These are phyloP conservation scores for Schrankia costaestrigalis DNA, from an alignment of 2,888 invertebrate genomes.

Conservation along the genomic window DNA sequence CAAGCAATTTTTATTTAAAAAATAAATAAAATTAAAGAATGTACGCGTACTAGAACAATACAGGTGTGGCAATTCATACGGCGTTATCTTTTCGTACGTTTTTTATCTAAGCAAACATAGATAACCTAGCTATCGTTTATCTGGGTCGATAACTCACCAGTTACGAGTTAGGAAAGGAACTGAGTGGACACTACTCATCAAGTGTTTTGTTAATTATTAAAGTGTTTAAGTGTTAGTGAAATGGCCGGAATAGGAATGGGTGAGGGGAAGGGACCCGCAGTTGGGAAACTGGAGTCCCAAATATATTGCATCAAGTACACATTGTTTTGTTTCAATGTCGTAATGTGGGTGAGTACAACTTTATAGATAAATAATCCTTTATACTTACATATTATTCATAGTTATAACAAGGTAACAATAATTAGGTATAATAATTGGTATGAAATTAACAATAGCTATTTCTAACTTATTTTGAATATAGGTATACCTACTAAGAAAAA, in stretches of 20 bases:
- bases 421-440: no score
- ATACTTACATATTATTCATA: no score
- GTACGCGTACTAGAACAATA: slow-evolving; percentile 29
- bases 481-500: no score
- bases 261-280: slow-evolving; percentile 72
- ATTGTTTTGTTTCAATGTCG: slow-evolving; percentile 89
- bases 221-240: slow-evolving; percentile 46
- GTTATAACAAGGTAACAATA: no score
- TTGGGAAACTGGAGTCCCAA: slow-evolving; percentile 85
- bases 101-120: slow-evolving; percentile 72
- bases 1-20: no score
- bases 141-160: slow-evolving; percentile 57
- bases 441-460: no score
- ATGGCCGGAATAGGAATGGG: slow-evolving; percentile 81
- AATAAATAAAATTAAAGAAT: slow-evolving; percentile 23
- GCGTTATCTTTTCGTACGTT: slow-evolving; percentile 57
- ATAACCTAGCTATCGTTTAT: slow-evolving; percentile 69
- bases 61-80: slow-evolving; percentile 70
- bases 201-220: slow-evolving; percentile 22
- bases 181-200: slow-evolving; percentile 44
- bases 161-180: slow-evolving; percentile 50
- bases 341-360: slow-evolving; percentile 86
- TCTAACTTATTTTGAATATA: no score
- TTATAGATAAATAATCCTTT: not conserved
- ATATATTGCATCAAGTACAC: slow-evolving; percentile 91